These are phyloP conservation scores for Nomada fabriciana DNA, from an alignment of 2,888 invertebrate genomes.

Conservation along the genomic window DNA sequence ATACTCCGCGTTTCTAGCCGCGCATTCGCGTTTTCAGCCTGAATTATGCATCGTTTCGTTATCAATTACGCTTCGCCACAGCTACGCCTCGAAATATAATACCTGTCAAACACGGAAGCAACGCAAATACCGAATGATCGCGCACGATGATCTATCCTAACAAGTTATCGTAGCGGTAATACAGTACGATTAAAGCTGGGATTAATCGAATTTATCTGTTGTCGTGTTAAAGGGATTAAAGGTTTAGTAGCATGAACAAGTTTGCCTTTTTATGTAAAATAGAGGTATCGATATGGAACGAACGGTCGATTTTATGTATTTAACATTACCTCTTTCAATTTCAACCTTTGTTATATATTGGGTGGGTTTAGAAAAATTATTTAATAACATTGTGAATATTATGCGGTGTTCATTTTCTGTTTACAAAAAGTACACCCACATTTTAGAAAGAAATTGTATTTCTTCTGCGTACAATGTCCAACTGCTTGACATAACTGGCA, in stretches of 20 bases:
- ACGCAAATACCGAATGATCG: constrained; percentile 24
- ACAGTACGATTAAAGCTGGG: too few relatives aligned
- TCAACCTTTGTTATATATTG: too few relatives aligned
- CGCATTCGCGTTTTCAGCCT: constrained; percentile 30
- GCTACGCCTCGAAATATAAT: constrained; percentile 34
- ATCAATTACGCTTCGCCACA: constrained; percentile 45
- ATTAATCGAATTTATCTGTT: not conserved
- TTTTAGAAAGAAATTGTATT: too few relatives aligned
- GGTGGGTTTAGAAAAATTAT: too few relatives aligned
- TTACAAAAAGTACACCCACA: too few relatives aligned
- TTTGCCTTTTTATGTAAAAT: not conserved
- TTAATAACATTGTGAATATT: too few relatives aligned
- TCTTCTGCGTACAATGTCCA: too few relatives aligned
- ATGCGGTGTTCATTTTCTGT: too few relatives aligned
- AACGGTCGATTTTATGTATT: too few relatives aligned
- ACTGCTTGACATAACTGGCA: too few relatives aligned
- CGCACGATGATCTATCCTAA: constrained; percentile 13
- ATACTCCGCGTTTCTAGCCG: constrained; percentile 1
- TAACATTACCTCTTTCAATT: too few relatives aligned
- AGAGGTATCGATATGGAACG: too few relatives aligned
- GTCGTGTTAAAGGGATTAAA: not conserved
- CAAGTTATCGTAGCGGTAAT: not conserved
- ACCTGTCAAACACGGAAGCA: constrained; percentile 28
- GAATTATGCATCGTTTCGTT: constrained; percentile 51
- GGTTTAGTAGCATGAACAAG: not conserved